Conservation (phyloP, 2,888 invertebrate genomes). For the Lasioglossum zephyrum region DNA sequence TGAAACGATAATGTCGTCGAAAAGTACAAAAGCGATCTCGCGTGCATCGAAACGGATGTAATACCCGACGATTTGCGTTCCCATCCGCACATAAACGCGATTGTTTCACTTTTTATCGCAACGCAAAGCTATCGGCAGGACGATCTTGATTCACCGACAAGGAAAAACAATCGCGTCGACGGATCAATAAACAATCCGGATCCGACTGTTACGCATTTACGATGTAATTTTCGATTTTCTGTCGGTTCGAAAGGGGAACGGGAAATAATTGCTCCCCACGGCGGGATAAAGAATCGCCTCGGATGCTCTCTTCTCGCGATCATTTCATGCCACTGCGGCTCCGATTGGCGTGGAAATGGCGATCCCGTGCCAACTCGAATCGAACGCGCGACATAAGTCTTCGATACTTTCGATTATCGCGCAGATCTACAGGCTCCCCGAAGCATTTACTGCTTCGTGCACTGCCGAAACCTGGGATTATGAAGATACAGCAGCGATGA, state of each 20-base stretch:
- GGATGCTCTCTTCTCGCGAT: neutral
- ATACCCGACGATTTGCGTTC: neutral
- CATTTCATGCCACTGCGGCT: neutral
- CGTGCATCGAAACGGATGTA: neutral
- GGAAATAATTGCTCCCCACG: slow-evolving; percentile 17
- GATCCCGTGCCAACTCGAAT: neutral
- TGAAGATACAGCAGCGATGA: neutral
- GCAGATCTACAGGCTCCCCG: neutral
- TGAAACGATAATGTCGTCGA: neutral
- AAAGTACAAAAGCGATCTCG: neutral
- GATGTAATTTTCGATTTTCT: neutral
- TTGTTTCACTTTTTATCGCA: neutral
- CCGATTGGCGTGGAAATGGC: neutral
- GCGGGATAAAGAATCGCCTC: neutral
- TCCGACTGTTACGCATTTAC: slow-evolving; percentile 3
- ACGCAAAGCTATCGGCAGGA: neutral
- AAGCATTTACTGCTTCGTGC: neutral
- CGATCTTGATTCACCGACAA: neutral
- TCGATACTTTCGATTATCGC: slow-evolving; percentile 9
- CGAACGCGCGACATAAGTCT: neutral
- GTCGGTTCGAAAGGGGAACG: neutral
- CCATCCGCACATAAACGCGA: neutral
- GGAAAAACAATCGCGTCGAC: neutral
- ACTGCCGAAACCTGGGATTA: neutral
- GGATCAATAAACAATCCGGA: neutral